phyloP scores from a whole-genome alignment of 2,113 vertebrate species.

The Galemys pyrenaicus region DNA sequence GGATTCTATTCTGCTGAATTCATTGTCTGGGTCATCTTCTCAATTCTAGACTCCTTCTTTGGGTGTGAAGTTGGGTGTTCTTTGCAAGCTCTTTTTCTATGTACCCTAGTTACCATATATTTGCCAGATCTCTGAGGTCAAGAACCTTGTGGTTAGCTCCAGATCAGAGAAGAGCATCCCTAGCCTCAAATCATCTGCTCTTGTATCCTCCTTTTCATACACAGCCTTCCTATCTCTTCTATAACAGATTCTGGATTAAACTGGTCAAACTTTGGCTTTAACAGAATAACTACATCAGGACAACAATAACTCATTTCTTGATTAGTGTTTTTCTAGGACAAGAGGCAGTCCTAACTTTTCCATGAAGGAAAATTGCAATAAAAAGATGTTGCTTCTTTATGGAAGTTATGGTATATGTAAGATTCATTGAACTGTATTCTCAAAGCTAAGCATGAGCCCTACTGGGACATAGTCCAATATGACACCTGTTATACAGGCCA shows the following conservation, averaged over 20 bases:
- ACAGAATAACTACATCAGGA: not conserved
- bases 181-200: not conserved
- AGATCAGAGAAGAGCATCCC: not conserved
- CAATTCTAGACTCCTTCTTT: not conserved
- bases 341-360: not conserved
- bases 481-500: not conserved
- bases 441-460: not conserved
- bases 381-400: not conserved
- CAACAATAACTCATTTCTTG: not conserved
- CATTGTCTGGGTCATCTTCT: not conserved
- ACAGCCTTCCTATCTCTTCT: not conserved
- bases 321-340: not conserved
- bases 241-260: not conserved
- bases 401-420: not conserved
- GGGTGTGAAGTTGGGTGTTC: not conserved
- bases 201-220: not conserved
- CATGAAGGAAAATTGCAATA: not conserved
- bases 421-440: constrained; percentile 11
- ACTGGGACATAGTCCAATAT: not conserved
- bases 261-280: not conserved
- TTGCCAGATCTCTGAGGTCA: not conserved
- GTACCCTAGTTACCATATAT: not conserved
- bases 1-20: not conserved
- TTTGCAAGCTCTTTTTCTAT: not conserved
- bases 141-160: not conserved